A percentile compares a stretch with the other conserved stretches of the same genome.
Evolutionary conservation across 2,888 invertebrate genomes (phyloP).

Genomic region (Pheosia gnoma): DNA sequence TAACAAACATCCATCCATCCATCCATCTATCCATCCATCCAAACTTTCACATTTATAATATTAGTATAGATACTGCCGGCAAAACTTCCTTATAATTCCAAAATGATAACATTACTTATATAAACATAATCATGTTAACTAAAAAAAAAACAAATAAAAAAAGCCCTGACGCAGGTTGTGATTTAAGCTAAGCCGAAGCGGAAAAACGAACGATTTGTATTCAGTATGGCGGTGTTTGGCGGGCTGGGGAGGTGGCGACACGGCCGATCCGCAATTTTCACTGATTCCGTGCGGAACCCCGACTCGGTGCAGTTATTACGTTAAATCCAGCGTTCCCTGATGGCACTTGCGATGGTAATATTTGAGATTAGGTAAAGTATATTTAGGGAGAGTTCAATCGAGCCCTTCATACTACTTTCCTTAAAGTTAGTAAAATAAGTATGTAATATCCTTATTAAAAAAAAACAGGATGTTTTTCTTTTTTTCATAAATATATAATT

Average conservation of each 20-base stretch:
- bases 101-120: neutral
- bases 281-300: constrained; percentile 15
- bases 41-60: too few relatives aligned
- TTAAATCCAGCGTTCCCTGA: constrained; percentile 9
- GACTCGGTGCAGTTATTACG: constrained; percentile 17
- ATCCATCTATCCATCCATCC: too few relatives aligned
- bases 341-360: constrained; percentile 2
- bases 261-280: constrained; percentile 18
- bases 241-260: constrained; percentile 25
- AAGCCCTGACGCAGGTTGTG: neutral
- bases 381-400: neutral
- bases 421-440: neutral
- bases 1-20: too few relatives aligned
- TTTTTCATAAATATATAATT: too few relatives aligned
- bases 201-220: constrained; percentile 29
- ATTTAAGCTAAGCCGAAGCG: constrained; percentile 26
- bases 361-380: constrained; percentile 9
- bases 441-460: too few relatives aligned
- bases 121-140: too few relatives aligned
- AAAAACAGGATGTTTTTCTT: too few relatives aligned
- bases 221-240: constrained; percentile 28
- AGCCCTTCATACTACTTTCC: neutral
- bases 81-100: neutral
- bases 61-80: neutral
- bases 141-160: neutral